Percentiles rank a stretch among this genome's conserved stretches.
phyloP scores from a whole-genome alignment of 2,888 invertebrate genomes.

The Pocota personata region DNA sequence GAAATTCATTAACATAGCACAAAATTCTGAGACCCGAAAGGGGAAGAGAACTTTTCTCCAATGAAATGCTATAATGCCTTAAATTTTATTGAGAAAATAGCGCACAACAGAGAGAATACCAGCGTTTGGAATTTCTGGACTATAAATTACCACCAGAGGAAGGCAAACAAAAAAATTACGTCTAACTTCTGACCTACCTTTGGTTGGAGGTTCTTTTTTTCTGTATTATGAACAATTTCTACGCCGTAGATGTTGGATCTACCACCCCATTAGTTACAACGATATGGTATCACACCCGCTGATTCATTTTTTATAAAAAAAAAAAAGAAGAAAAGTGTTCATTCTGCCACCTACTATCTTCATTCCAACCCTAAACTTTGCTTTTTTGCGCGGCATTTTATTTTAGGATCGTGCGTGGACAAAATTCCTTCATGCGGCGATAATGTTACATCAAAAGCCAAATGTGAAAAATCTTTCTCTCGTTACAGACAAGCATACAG shows the following conservation, averaged over 20 bases:
- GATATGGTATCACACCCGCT: constrained; percentile 8
- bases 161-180: not conserved
- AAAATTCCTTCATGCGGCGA: constrained; percentile 29
- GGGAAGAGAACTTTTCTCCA: not conserved
- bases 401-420: constrained; percentile 19
- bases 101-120: constrained; percentile 1
- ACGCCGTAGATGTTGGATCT: not conserved
- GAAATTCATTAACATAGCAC: constrained; percentile 38
- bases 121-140: not conserved
- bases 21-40: not conserved
- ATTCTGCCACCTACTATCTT: not conserved
- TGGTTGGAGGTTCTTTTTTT: not conserved
- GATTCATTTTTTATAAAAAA: constrained; percentile 22
- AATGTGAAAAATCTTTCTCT: constrained; percentile 19
- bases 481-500: not conserved
- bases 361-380: not conserved
- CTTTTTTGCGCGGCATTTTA: not conserved
- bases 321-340: not conserved
- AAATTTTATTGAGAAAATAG: constrained; percentile 45
- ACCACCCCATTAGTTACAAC: not conserved
- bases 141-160: constrained; percentile 45
- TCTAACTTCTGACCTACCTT: constrained; percentile 27
- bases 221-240: not conserved
- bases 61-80: constrained; percentile 18
- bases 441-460: constrained; percentile 31